Evolutionary conservation across 2,797 vertebrate genomes (phyloP).

Genomic region (Tragopan temminckii): DNA sequence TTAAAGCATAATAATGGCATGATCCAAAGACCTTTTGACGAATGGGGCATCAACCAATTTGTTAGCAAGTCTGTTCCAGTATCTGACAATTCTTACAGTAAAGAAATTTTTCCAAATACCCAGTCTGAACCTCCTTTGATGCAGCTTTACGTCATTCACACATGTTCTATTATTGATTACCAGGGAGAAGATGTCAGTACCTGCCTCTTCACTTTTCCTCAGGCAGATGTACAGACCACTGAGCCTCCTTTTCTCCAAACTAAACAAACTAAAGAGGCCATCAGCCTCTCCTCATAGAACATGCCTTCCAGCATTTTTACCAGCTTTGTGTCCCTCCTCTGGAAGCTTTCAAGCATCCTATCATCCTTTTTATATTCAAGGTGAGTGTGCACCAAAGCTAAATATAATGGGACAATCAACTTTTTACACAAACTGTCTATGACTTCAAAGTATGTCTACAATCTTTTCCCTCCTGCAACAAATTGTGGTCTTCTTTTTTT

Average conservation of each 20-base stretch:
- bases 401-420: neutral
- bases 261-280: neutral
- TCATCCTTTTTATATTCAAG: neutral
- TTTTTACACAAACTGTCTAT: neutral
- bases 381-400: neutral
- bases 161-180: neutral
- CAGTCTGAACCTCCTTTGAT: neutral
- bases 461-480: neutral
- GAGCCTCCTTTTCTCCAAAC: neutral
- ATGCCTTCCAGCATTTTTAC: neutral
- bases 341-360: neutral
- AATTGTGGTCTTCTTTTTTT: too few species aligned
- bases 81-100: neutral
- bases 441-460: neutral
- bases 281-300: neutral
- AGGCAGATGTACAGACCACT: neutral
- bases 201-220: neutral
- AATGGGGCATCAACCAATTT: neutral
- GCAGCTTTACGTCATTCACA: neutral
- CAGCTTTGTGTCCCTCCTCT: neutral
- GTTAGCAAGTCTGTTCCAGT: neutral
- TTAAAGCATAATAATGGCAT: neutral
- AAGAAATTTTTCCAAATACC: neutral
- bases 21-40: neutral
- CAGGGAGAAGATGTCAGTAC: neutral